These are phyloP conservation scores for Muschampia plurimacula DNA, from an alignment of 2,888 invertebrate genomes.

Conservation along the genomic window DNA sequence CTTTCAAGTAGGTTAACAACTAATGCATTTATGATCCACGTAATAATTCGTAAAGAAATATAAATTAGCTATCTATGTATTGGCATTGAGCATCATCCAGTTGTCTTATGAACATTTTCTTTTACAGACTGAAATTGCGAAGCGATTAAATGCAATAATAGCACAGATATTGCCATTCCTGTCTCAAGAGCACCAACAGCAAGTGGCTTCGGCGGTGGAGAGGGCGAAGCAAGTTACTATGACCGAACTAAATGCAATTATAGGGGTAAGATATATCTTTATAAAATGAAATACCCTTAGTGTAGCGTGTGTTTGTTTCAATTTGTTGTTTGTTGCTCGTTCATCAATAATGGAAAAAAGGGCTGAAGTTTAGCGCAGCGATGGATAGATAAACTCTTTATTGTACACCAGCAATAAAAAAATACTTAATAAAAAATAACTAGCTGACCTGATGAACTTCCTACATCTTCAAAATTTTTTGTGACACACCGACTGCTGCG, in stretches of 20 bases:
- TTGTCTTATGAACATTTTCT: conserved; percentile 44
- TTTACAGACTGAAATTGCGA: conserved; percentile 97
- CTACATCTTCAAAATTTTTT: too few species aligned
- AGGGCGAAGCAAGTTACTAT: conserved; percentile 98
- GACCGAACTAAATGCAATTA: conserved; percentile 97
- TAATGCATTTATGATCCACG: too few species aligned
- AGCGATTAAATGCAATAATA: conserved; percentile 96
- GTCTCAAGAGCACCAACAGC: conserved; percentile 96
- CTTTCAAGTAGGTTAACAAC: neutral
- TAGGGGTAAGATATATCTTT: conserved; percentile 90
- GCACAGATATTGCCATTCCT: conserved; percentile 97
- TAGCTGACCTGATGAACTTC: too few species aligned
- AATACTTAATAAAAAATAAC: too few species aligned
- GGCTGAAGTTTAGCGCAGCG: too few species aligned
- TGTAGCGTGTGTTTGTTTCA: too few species aligned
- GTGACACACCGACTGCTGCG: too few species aligned
- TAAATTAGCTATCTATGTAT: neutral
- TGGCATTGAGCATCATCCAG: neutral
- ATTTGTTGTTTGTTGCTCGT: neutral
- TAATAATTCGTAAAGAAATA: too few species aligned
- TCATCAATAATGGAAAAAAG: too few species aligned
- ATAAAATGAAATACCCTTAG: neutral
- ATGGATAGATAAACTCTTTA: too few species aligned
- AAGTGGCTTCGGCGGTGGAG: conserved; percentile 97
- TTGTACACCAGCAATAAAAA: too few species aligned